A percentile compares a stretch with the other conserved stretches of the same genome.
These are phyloP conservation scores for Dendropsophus ebraccatus DNA, from an alignment of 2,113 vertebrate species.

Conservation along the genomic window DNA sequence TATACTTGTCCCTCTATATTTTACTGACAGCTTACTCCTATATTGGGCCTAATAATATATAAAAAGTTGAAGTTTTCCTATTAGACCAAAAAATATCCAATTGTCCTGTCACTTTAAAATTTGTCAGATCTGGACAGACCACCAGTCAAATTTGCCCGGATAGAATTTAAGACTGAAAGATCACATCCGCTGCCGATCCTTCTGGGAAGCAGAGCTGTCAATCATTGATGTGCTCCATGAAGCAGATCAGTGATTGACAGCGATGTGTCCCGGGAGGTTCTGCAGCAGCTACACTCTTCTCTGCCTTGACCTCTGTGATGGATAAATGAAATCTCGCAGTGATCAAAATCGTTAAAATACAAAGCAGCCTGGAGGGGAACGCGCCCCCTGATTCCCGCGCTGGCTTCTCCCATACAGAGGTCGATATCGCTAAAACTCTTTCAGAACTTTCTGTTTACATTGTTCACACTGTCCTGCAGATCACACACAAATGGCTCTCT, in stretches of 20 bases:
- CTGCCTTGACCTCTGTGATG: background rate
- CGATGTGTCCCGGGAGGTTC: constrained; percentile 24
- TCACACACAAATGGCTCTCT: background rate
- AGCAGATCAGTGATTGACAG: constrained; percentile 37
- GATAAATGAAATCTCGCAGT: constrained; percentile 39
- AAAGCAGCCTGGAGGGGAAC: constrained; percentile 20
- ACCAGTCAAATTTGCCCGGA: constrained; percentile 27
- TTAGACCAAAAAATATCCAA: background rate
- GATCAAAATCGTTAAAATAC: constrained; percentile 13
- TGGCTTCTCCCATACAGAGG: background rate
- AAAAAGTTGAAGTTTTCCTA: background rate
- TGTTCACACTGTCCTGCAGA: background rate
- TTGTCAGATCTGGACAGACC: constrained; percentile 18
- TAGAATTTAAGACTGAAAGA: constrained; percentile 22
- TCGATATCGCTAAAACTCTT: constrained; percentile 3
- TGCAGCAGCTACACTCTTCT: constrained; percentile 27
- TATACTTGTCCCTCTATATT: background rate
- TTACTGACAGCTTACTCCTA: background rate
- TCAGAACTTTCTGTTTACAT: background rate
- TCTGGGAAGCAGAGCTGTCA: constrained; percentile 30
- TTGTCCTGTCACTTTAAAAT: background rate
- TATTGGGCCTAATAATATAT: background rate
- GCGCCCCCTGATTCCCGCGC: constrained; percentile 19
- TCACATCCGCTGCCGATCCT: constrained; percentile 15
- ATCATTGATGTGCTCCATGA: constrained; percentile 37